Conservation (phyloP, 2,113 vertebrate genomes). For the Ia io region DNA sequence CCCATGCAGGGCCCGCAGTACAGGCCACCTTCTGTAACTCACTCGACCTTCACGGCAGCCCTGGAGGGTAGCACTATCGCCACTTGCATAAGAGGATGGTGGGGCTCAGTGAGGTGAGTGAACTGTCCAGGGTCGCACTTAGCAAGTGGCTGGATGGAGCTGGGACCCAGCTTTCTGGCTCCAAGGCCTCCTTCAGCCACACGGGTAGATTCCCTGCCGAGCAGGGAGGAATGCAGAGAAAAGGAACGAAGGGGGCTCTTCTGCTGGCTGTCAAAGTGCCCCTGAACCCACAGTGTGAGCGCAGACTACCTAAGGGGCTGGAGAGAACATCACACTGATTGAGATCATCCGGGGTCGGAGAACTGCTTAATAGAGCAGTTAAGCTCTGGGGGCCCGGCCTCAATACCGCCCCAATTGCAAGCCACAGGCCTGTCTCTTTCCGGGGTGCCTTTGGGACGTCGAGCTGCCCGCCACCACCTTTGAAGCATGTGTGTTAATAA, state of each 20-base stretch:
- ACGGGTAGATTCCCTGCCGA: neutral
- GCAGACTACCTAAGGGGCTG: neutral
- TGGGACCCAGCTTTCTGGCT: neutral
- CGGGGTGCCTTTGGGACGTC: neutral
- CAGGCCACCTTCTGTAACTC: neutral
- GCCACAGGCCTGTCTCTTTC: neutral
- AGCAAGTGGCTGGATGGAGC: neutral
- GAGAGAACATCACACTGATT: constrained; percentile 53
- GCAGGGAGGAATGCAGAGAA: neutral
- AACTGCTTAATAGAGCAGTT: constrained; percentile 50
- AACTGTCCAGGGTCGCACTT: neutral
- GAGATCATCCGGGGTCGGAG: constrained; percentile 44
- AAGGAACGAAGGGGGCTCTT: neutral
- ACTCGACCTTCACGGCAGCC: neutral
- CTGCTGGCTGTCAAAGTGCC: constrained; percentile 33
- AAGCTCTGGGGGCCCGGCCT: constrained; percentile 31
- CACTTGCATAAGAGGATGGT: neutral
- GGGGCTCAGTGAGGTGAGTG: neutral
- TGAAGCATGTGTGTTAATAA: neutral
- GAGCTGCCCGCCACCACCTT: neutral
- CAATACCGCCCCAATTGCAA: constrained; percentile 18
- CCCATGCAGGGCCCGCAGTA: neutral
- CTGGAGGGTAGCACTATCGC: neutral
- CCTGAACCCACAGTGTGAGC: neutral
- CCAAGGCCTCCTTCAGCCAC: neutral